A percentile compares a stretch with the other conserved stretches of the same genome.
These are phyloP conservation scores for Xylophagus ater DNA, from an alignment of 2,888 invertebrate species.

Conservation along the genomic window DNA sequence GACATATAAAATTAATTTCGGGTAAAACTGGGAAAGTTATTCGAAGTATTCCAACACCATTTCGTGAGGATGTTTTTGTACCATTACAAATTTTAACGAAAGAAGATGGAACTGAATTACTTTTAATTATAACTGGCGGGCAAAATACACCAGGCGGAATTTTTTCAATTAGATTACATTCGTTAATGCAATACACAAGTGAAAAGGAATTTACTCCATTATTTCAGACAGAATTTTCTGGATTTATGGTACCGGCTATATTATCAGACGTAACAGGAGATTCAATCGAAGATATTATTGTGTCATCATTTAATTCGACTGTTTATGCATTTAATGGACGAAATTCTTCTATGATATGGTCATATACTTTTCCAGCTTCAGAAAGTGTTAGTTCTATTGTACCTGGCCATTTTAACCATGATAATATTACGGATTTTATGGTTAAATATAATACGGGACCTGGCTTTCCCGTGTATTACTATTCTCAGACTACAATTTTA, in stretches of 20 bases:
- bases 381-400: constrained; percentile 66
- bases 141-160: constrained; percentile 61
- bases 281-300: constrained; percentile 57
- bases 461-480: constrained; percentile 62
- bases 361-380: constrained; percentile 50
- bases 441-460: constrained; percentile 56
- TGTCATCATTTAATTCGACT: constrained; percentile 60
- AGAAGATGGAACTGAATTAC: constrained; percentile 48
- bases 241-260: constrained; percentile 54
- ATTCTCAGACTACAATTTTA: constrained; percentile 46
- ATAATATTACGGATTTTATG: constrained; percentile 65
- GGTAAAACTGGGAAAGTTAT: constrained; percentile 57
- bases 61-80: constrained; percentile 56
- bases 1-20: constrained; percentile 57
- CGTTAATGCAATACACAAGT: constrained; percentile 42
- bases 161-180: constrained; percentile 49
- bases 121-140: constrained; percentile 64
- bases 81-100: constrained; percentile 55
- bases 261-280: constrained; percentile 63
- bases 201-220: constrained; percentile 44
- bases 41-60: constrained; percentile 50
- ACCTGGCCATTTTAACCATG: constrained; percentile 67
- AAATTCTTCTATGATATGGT: constrained; percentile 59
- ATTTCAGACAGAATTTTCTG: constrained; percentile 49
- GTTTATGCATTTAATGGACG: constrained; percentile 61